A percentile compares a stretch with the other conserved stretches of the same genome.
Evolutionary conservation across 2,113 vertebrate species (phyloP).

Genomic region (Alosa alosa): DNA sequence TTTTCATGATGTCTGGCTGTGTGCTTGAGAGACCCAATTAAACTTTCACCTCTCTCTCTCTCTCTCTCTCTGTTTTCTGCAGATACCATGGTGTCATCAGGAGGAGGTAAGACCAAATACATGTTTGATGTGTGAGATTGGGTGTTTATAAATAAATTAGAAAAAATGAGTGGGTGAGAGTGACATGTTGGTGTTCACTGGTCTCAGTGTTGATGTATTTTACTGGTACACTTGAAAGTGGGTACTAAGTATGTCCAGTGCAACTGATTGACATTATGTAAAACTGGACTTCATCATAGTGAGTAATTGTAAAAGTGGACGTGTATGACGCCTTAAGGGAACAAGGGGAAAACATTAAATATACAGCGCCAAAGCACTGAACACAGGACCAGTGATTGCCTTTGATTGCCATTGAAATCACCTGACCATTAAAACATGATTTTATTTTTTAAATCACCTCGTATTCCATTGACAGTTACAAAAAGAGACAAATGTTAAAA

Average conservation of each 20-base stretch:
- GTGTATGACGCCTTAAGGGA: neutral
- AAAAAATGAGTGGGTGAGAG: neutral
- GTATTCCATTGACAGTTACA: too few species aligned
- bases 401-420: too few species aligned
- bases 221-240: neutral
- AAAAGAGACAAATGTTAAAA: too few species aligned
- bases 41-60: neutral
- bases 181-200: neutral
- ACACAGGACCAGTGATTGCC: neutral
- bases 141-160: neutral
- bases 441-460: too few species aligned
- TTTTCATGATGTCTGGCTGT: neutral
- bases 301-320: neutral
- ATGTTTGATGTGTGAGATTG: slow-evolving; percentile 40
- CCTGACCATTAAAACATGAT: too few species aligned
- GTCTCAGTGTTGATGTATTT: neutral
- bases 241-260: neutral
- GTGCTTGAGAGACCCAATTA: slow-evolving; percentile 35
- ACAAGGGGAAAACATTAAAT: neutral
- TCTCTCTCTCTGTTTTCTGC: slow-evolving; percentile 51
- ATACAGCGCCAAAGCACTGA: neutral
- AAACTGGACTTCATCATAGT: neutral
- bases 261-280: neutral
- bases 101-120: slow-evolving; percentile 66
- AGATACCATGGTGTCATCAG: slow-evolving; percentile 68